Evolutionary conservation across 2,797 vertebrate genomes (phyloP).

Genomic region (Erpetoichthys calabaricus): DNA sequence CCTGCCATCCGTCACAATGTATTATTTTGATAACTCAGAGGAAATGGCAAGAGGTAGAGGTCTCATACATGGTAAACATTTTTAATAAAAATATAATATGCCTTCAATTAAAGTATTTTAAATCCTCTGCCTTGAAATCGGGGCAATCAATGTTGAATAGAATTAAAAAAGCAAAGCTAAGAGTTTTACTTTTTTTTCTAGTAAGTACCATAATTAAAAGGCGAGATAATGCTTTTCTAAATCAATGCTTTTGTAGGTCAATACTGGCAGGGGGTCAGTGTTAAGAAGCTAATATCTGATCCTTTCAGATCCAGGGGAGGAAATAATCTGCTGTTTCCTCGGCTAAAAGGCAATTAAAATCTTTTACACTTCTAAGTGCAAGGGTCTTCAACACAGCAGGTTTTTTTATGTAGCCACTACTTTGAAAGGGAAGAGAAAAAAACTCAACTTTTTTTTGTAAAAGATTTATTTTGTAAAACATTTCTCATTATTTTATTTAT

Average conservation of each 20-base stretch:
- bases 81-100: too few relatives aligned
- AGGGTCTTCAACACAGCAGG: neutral
- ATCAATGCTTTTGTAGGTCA: neutral
- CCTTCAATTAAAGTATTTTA: too few relatives aligned
- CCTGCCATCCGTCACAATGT: too few relatives aligned
- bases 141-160: too few relatives aligned
- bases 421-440: too few relatives aligned
- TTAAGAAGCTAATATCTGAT: constrained; percentile 1
- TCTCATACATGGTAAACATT: too few relatives aligned
- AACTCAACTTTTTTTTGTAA: too few relatives aligned
- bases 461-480: too few relatives aligned
- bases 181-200: neutral
- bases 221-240: neutral
- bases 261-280: neutral
- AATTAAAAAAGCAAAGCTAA: neutral
- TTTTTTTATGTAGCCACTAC: neutral
- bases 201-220: neutral
- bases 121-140: too few relatives aligned
- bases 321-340: neutral
- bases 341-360: neutral
- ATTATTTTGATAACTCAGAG: too few relatives aligned
- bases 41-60: too few relatives aligned
- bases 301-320: neutral
- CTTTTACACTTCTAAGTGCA: neutral
- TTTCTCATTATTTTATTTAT: too few relatives aligned